Base-by-base conservation (phyloP, 2,888 invertebrate species). In the Archips crataeganus region DNA sequence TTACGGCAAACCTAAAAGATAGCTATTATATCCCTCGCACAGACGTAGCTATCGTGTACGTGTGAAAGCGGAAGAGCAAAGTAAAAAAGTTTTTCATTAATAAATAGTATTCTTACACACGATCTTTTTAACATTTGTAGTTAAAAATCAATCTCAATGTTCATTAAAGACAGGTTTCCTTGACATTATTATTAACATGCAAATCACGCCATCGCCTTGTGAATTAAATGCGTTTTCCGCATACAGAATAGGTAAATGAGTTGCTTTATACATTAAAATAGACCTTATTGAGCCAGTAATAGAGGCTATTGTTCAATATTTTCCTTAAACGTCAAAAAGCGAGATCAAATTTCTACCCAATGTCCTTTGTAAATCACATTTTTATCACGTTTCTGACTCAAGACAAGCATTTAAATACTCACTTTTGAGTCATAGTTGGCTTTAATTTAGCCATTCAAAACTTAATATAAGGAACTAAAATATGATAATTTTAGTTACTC, bases 131-230 rank as follows among this genome's bases (percentile, higher is more conserved):
- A 49, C 49, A 49, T n/a, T 49, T 3, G 49, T 49, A n/a, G n/a
- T 49, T 49, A 5, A 49, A 49, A n/a, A n/a, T 51, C 13, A n/a
- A 54, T 54, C 23, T 15, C 15, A 54, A 54, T 54, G 23, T 23
- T 5, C 23, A 23, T 54, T 45, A 11, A n/a, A 54, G 15, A 23
- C 8, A 1, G 49, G 4, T 49, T 54, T 23, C 54, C 54, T 54
- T 54, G 54, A 23, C 54, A 54, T 54, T 54, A n/a, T 49, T 49
- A 54, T 54, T 54, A 23, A 9, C 2, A 54, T 23, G 54, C 54
- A 54, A 54, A 54, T 54, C 54, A 54, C 54, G 76, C 47, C 57
- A 70, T 59, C 57, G 36, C 61, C 45, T 75, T 74, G 54, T 54
- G 54, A 54, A 54, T 54, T 23, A 54, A 54, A 23, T 2, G 23